phyloP scores from a whole-genome alignment of 2,797 vertebrate genomes.

The Crenichthys baileyi region DNA sequence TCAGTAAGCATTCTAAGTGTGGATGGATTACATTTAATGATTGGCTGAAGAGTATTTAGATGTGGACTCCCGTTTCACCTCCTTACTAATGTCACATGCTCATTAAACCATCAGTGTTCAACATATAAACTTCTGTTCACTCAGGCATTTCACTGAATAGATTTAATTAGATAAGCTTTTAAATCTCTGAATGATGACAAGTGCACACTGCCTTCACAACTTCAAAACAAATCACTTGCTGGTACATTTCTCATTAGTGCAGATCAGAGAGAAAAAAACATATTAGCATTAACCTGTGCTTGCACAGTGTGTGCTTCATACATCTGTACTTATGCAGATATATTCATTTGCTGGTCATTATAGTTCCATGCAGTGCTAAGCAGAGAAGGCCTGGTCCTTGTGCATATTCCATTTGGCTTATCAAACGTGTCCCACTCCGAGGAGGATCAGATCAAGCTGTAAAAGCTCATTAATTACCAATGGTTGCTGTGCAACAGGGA shows the following conservation, averaged over 20 bases:
- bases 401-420: slow-evolving; percentile 78
- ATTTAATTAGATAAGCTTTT: slow-evolving; percentile 75
- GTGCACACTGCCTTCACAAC: slow-evolving; percentile 64
- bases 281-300: slow-evolving; percentile 74
- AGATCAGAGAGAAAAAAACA: slow-evolving; percentile 65
- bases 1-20: slow-evolving; percentile 43
- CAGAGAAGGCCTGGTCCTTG: slow-evolving; percentile 57
- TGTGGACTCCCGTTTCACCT: slow-evolving; percentile 31
- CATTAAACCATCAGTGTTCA: slow-evolving; percentile 71
- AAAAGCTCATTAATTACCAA: slow-evolving; percentile 82
- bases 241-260: slow-evolving; percentile 75
- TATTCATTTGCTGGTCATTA: slow-evolving; percentile 74
- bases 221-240: slow-evolving; percentile 75
- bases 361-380: slow-evolving; percentile 73
- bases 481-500: slow-evolving; percentile 71
- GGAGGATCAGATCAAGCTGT: slow-evolving; percentile 78
- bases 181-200: slow-evolving; percentile 66
- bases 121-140: slow-evolving; percentile 59
- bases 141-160: slow-evolving; percentile 73
- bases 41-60: slow-evolving; percentile 44
- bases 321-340: slow-evolving; percentile 15
- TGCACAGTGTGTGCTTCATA: slow-evolving; percentile 33
- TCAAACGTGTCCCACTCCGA: slow-evolving; percentile 78
- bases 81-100: slow-evolving; percentile 55
- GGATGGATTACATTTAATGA: slow-evolving; percentile 49